Percentiles rank a stretch among this genome's conserved stretches.
These are phyloP conservation scores for Dasysyrphus albostriatus DNA, from an alignment of 2,888 invertebrate genomes.

Conservation along the genomic window DNA sequence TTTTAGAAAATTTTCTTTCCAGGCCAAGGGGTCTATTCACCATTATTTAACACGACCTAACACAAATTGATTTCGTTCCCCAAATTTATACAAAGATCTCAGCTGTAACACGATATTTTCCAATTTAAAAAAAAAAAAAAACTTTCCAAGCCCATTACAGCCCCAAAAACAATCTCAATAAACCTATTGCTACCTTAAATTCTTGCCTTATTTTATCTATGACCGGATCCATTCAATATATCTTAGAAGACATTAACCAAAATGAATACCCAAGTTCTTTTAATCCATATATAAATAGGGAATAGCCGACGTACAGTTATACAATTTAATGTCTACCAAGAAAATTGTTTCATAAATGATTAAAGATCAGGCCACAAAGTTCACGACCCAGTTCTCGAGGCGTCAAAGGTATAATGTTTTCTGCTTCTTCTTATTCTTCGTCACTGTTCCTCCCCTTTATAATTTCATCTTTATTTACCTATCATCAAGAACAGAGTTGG, in stretches of 20 bases:
- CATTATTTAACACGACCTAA: no score
- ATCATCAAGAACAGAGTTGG: constrained; percentile 14
- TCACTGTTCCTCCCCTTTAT: neutral
- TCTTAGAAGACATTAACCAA: constrained; percentile 7
- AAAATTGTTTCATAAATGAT: constrained; percentile 32
- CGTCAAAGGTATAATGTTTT: constrained; percentile 22
- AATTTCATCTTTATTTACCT: constrained; percentile 31
- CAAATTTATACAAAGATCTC: no score
- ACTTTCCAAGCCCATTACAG: neutral
- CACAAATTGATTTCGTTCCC: no score
- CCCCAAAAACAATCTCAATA: neutral
- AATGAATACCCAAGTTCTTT: constrained; percentile 7
- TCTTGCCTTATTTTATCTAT: neutral
- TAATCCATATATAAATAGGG: neutral
- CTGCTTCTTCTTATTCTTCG: neutral
- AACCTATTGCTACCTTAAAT: no score
- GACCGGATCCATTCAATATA: constrained; percentile 9
- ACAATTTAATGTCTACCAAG: constrained; percentile 23
- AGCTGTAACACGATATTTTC: neutral
- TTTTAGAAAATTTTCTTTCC: no score
- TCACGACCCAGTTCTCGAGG: constrained; percentile 25
- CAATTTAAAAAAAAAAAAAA: neutral
- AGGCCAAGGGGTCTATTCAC: no score
- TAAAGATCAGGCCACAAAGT: constrained; percentile 35
- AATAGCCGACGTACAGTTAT: neutral